Conservation (phyloP, 2,888 invertebrate species). For the Euproctis similis region DNA sequence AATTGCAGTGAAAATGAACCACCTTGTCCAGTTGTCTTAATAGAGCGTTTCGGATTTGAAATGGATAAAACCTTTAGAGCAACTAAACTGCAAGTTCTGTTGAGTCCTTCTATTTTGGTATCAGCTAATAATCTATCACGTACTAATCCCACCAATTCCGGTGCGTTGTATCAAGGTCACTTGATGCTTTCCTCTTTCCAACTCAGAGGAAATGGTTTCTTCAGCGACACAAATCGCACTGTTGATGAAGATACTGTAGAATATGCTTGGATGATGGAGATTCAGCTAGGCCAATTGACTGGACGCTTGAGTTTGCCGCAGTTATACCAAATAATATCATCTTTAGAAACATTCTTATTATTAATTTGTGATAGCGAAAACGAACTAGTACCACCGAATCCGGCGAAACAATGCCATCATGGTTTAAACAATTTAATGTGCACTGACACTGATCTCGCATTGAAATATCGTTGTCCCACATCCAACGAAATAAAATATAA, state of each 20-base stretch:
- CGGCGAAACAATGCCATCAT: slow-evolving; percentile 86
- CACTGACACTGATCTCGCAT: slow-evolving; percentile 79
- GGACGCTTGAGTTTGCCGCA: slow-evolving; percentile 93
- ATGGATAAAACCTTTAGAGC: slow-evolving; percentile 96
- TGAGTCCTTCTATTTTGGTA: slow-evolving; percentile 91
- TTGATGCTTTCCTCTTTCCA: slow-evolving; percentile 89
- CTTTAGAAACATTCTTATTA: slow-evolving; percentile 91
- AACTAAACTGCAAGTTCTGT: slow-evolving; percentile 90
- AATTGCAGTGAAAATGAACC: slow-evolving; percentile 93
- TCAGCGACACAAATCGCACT: slow-evolving; percentile 92
- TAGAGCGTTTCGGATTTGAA: slow-evolving; percentile 96
- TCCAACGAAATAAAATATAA: slow-evolving; percentile 93
- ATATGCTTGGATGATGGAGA: slow-evolving; percentile 97
- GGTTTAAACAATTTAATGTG: slow-evolving; percentile 82
- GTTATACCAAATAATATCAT: slow-evolving; percentile 89
- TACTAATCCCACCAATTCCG: slow-evolving; percentile 64
- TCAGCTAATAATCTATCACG: slow-evolving; percentile 84
- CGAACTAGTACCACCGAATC: slow-evolving; percentile 87
- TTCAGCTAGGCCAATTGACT: slow-evolving; percentile 93
- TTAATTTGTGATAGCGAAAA: slow-evolving; percentile 93
- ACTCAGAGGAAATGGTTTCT: slow-evolving; percentile 96
- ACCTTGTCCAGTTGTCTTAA: slow-evolving; percentile 90
- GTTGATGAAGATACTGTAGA: slow-evolving; percentile 96
- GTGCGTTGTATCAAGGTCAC: slow-evolving; percentile 85
- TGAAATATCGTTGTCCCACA: slow-evolving; percentile 85